Conservation (phyloP, 2,113 vertebrate genomes). For the Oriolus oriolus region DNA sequence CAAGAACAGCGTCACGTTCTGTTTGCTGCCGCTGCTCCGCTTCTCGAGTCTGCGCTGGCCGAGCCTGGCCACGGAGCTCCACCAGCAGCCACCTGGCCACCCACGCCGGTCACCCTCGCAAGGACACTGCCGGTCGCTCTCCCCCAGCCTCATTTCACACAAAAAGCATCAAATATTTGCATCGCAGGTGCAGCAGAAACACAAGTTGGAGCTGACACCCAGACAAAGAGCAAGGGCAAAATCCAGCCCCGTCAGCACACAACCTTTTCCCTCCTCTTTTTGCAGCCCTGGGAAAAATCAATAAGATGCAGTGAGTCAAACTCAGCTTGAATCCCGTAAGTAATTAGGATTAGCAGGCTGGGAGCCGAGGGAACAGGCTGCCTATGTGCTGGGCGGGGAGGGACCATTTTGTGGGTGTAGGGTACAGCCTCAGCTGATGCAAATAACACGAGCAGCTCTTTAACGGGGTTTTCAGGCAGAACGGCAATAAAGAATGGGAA, state of each 20-base stretch:
- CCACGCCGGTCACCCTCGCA: neutral
- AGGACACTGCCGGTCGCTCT: neutral
- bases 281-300: constrained; percentile 43
- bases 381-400: neutral
- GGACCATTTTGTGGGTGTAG: constrained; percentile 17
- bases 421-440: neutral
- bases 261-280: constrained; percentile 5
- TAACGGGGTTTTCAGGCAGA: neutral
- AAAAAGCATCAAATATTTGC: neutral
- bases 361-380: neutral
- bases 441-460: neutral
- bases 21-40: neutral
- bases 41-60: neutral
- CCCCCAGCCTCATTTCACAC: neutral
- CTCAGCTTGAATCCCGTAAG: constrained; percentile 40
- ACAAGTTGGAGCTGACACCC: neutral
- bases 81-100: neutral
- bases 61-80: neutral
- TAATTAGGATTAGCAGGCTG: constrained; percentile 10
- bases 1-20: neutral
- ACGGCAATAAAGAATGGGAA: neutral
- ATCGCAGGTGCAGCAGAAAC: neutral
- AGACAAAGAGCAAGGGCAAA: constrained; percentile 30
- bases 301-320: constrained; percentile 42
- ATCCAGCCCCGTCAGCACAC: neutral